Conservation (phyloP, 2,113 vertebrate genomes). For the Struthio camelus region DNA sequence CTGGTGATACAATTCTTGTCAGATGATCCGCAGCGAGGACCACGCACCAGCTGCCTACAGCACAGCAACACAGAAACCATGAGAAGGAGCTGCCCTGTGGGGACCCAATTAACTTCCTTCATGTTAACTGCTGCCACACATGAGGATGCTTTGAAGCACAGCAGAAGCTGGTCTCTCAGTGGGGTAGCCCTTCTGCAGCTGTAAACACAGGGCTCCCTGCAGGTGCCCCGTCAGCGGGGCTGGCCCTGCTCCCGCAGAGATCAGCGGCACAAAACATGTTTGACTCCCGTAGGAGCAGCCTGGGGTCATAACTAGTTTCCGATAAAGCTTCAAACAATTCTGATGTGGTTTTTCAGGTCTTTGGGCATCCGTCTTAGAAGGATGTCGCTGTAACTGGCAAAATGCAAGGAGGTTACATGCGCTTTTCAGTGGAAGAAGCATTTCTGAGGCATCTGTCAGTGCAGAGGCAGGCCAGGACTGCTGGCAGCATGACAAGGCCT, state of each 20-base stretch:
- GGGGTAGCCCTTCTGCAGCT: neutral
- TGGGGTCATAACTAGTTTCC: fast-evolving
- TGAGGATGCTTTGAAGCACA: neutral
- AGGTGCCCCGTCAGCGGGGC: neutral
- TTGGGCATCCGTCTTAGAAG: neutral
- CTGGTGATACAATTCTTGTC: fast-evolving
- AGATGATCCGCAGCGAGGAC: fast-evolving
- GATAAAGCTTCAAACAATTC: neutral
- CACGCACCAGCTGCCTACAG: neutral
- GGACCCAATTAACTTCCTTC: neutral
- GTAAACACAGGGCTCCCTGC: fast-evolving
- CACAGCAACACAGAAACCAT: fast-evolving
- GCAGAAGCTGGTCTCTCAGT: neutral
- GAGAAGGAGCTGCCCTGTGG: neutral
- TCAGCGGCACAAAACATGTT: neutral
- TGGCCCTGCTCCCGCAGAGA: neutral
- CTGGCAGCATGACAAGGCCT: neutral
- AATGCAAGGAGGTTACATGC: neutral
- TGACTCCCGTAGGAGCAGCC: neutral
- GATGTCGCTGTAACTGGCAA: neutral
- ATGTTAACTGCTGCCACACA: neutral
- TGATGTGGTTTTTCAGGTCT: neutral
- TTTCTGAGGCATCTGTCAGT: neutral
- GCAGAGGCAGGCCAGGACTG: neutral
- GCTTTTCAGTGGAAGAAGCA: conserved; percentile 2